Evolutionary conservation across 2,888 invertebrate genomes (phyloP).

Genomic region (Troides aeacus): DNA sequence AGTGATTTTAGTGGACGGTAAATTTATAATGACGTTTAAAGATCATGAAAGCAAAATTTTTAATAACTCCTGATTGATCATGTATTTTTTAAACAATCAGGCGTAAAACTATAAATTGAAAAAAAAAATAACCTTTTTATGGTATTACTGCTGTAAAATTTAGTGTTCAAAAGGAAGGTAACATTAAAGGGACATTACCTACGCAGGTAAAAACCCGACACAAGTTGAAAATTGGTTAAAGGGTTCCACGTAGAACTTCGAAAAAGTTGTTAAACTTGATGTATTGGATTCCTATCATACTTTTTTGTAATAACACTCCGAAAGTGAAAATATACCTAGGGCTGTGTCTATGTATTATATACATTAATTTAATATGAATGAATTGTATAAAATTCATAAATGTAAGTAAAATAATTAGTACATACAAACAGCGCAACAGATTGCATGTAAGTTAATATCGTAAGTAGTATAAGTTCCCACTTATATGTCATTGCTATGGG

Average conservation of each 20-base stretch:
- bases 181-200: neutral
- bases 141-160: neutral
- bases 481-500: no score
- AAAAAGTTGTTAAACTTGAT: neutral
- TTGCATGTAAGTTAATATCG: no score
- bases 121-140: neutral
- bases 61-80: slow-evolving; percentile 1
- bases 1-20: slow-evolving; percentile 6
- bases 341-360: neutral
- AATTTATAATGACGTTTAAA: slow-evolving; percentile 20
- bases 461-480: no score
- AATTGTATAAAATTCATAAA: no score
- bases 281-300: neutral
- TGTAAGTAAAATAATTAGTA: no score
- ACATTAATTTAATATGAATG: neutral
- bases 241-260: neutral
- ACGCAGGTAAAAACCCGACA: neutral
- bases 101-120: neutral
- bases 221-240: neutral
- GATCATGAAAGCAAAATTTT: slow-evolving; percentile 3
- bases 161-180: no score
- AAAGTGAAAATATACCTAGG: neutral
- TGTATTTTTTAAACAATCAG: neutral
- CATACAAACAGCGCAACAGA: no score
- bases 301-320: neutral